Evolutionary conservation across 2,113 vertebrate genomes (phyloP), one percentile per base, ranked within the genome.

Genomic region (Silurus glanis): DNA sequence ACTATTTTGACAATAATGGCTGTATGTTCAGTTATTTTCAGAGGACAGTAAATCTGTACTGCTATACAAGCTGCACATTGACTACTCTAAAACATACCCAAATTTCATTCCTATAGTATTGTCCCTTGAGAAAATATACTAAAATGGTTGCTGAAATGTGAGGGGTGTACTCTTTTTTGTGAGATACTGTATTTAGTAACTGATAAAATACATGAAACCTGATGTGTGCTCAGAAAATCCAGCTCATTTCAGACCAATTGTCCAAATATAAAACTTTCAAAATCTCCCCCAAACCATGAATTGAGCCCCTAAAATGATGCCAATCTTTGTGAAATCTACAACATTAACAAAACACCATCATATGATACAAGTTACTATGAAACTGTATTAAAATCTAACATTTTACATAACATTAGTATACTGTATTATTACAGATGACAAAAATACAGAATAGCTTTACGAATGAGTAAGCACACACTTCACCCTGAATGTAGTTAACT

Each of bases 211-310:
- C 12, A 49, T 74, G 9, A 49, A 74, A 74, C 19, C 23, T 47
- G 72, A 75, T 21, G 10, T 53, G 72, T 75, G 72, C 10, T n/a
- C 21, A 51, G 71, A 53, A 75, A 75, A 75, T 75, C 72, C 21
- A 10, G 19, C 72, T 71, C 53, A 78, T 56, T 47, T 1, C 13
- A 56, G n/a, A 78, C n/a, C n/a, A 17, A 23, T 19, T 5, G 76
- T 16, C 53, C 76, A 56, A 78, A 78, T 16, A 56, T 25, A 17
- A 56, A 78, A 75, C 6, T 9, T 13, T 51, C 21, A 23, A 23
- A 75, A 75, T 75, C 72, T 21, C 19, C 10, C 53, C 51, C 28
- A 56, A 78, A 78, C 5, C 51, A 12, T 56, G 75, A 14, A 17
- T 10, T 78, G 56, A 17, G 17, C 53, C 28, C 53, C 6, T 6